Evolutionary conservation across 2,797 vertebrate species (phyloP).

Genomic region (Psittacula echo): DNA sequence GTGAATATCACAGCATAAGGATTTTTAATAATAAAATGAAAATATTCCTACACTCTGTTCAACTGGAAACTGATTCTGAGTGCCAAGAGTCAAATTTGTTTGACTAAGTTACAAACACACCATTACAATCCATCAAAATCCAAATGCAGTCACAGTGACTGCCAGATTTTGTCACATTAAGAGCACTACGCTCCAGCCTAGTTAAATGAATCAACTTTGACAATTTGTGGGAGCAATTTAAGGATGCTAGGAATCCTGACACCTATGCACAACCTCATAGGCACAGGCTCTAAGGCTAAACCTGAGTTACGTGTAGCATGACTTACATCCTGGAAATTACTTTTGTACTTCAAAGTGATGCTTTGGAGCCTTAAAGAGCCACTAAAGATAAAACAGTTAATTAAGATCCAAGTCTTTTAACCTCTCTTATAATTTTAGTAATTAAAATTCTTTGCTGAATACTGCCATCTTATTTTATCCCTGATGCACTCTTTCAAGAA

Average conservation of each 20-base stretch:
- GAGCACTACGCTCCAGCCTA: background rate
- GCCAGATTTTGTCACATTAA: background rate
- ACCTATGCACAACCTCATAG: background rate
- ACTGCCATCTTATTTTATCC: background rate
- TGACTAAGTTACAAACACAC: background rate
- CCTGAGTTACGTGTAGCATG: background rate
- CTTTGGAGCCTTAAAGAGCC: background rate
- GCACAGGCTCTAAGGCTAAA: background rate
- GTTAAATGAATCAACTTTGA: background rate
- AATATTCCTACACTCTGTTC: background rate
- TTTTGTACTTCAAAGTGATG: background rate
- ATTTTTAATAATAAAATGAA: background rate
- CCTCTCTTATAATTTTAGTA: background rate
- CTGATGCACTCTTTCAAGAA: background rate
- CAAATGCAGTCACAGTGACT: background rate
- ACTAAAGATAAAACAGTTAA: background rate
- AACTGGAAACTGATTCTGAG: background rate
- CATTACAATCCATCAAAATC: background rate
- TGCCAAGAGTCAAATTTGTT: background rate
- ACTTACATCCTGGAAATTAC: background rate
- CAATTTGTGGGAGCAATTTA: background rate
- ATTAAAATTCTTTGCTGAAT: background rate
- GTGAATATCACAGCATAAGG: background rate
- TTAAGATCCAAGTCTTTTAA: background rate
- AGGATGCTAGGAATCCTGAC: background rate